Base-by-base conservation (phyloP, 2,888 invertebrate species). In the Cryptus armator region DNA sequence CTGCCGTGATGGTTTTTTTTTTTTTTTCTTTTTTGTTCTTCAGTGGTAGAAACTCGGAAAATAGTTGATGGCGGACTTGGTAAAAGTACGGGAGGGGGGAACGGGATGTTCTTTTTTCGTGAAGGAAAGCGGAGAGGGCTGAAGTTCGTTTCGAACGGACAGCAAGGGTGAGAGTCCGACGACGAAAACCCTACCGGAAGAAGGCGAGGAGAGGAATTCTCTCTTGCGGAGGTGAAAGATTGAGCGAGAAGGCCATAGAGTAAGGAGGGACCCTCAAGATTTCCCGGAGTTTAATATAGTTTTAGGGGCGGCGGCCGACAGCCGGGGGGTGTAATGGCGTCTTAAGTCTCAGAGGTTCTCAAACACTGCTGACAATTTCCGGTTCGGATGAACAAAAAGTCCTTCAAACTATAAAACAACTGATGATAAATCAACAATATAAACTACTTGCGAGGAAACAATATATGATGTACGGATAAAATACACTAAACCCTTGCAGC, bases 251-350 rank as follows among this genome's bases (percentile, higher is more conserved):
- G 86, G 85, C 82, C 51, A 70, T 83, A 70, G 83, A 83, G 86
- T 86, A 86, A 86, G 86, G 76, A 85, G 88, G 87, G 85, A 88
- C 89, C 90, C 90, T 90, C 90, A 93, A 93, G 93, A 93, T 94
- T 94, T 93, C 93, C 91, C 89, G 88, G 92, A 93, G 93, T 93
- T 93, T 93, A 93, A 93, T 93, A 93, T 91, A 92, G 92, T 93
- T 93, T 93, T 92, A 92, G 93, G 93, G 93, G 93, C 92, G 92
- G 90, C 90, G 91, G 91, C 92, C 89, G 88, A 80, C 88, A 85
- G 83, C 91, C 87, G 44, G 85, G 81, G 91, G 91, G 91, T 92
- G 92, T 93, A 93, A 93, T 93, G 93, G 93, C 93, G 93, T 93
- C 93, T 93, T 93, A 93, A 93, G 91, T 92, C 91, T 89, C 92